phyloP scores from a whole-genome alignment of 1,140 invertebrate genomes.

The Brevipalpus yothersi region DNA sequence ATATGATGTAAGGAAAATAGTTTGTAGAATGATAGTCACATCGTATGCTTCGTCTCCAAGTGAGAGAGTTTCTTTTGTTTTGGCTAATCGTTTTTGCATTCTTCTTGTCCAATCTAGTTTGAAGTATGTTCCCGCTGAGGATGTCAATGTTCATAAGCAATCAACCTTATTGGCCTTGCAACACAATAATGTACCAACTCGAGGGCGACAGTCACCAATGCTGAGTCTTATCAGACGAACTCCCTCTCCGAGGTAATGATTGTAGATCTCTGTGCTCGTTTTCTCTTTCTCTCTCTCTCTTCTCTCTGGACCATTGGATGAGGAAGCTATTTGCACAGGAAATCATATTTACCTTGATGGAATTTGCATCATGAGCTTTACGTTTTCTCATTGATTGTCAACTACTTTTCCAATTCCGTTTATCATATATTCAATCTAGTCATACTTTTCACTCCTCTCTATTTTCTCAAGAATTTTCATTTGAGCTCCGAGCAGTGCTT shows the following conservation, averaged over 20 bases:
- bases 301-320: no score
- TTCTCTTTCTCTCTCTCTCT: neutral
- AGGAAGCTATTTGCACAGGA: no score
- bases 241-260: slow-evolving; percentile 4
- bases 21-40: neutral
- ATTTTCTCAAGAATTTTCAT: no score
- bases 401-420: no score
- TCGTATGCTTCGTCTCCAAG: neutral
- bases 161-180: slow-evolving; percentile 17
- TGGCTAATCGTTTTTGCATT: neutral
- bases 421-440: no score
- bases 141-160: slow-evolving; percentile 24
- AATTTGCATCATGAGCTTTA: no score
- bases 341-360: no score
- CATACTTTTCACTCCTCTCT: no score
- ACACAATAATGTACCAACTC: neutral
- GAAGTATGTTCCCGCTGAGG: slow-evolving; percentile 26
- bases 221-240: slow-evolving; percentile 20
- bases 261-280: neutral
- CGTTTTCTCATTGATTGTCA: no score
- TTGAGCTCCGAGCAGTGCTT: no score
- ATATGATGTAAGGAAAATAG: slow-evolving; percentile 24
- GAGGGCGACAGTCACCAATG: slow-evolving; percentile 12
- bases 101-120: slow-evolving; percentile 20
- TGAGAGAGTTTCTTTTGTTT: slow-evolving; percentile 3